A percentile compares a stretch with the other conserved stretches of the same genome.
These are phyloP conservation scores for Thalassarche chlororhynchos DNA, from an alignment of 2,113 vertebrate species.

Conservation along the genomic window DNA sequence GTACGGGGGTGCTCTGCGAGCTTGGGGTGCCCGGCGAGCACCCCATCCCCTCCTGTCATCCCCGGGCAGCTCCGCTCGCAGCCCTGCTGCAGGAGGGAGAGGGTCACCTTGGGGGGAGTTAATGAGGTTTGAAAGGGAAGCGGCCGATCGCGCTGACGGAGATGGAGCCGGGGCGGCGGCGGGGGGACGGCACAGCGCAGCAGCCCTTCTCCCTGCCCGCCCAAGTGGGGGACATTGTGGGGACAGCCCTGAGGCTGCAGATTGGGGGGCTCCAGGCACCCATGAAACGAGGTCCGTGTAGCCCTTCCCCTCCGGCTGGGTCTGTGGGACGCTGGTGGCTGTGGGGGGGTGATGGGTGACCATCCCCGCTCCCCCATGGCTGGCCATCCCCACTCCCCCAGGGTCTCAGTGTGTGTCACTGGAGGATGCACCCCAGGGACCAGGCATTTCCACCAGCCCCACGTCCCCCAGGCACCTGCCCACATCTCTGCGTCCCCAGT, in stretches of 20 bases:
- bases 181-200: not conserved
- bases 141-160: not conserved
- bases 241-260: not conserved
- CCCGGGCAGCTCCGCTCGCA: not conserved
- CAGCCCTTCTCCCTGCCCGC: not conserved
- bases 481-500: not conserved
- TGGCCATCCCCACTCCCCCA: not conserved
- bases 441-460: not conserved
- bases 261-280: not conserved
- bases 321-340: not conserved
- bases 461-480: not conserved
- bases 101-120: conserved; percentile 67
- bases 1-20: not conserved
- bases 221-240: not conserved
- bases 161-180: not conserved
- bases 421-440: not conserved
- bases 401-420: not conserved
- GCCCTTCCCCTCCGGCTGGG: not conserved
- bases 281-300: rapidly evolving
- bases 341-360: not conserved
- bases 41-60: not conserved
- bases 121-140: conserved; percentile 65
- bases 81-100: conserved; percentile 10
- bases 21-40: not conserved
- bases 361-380: not conserved